Evolutionary conservation across 2,797 vertebrate species (phyloP), one percentile per base, ranked within the genome.

Genomic region (Malacoraja senta): DNA sequence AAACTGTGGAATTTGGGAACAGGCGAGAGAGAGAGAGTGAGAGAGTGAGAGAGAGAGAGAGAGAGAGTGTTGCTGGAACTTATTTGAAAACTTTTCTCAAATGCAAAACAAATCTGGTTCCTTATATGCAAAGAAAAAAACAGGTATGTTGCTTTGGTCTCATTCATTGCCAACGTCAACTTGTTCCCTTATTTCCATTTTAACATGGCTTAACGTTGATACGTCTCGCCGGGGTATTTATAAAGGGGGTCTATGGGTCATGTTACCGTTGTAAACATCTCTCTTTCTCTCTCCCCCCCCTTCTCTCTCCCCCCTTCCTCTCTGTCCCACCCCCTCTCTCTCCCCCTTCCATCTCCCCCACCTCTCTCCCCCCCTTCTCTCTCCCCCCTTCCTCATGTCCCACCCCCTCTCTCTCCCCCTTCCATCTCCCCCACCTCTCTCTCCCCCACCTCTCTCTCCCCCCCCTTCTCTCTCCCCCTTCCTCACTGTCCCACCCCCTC

Each of bases 291-390:
- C 32, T 38, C 15, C 44, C 44, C 44, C 4, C 0, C 44, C 44
- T 0, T 53, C 44, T 6, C 44, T 53, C 44, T 53, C 44, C 44
- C 44, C 44, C 44, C 44, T 0, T 44, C 44, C 44, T 4, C 3
- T 4, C 0, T 4, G 1, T 3, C 44, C 4, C 3, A 0, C 4
- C 4, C 44, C 6, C 44, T 0, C 4, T 0, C 4, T 53, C 44
- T 3, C 3, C 44, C 3, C 2, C 0, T 2, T 3, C 44, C 4
- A 3, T 53, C 44, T 6, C 4, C 44, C 4, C 44, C 6, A 4
- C 44, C 44, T 3, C 44, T 6, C 4, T 53, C 3, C 4, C 3
- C 44, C 3, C 2, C 44, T 3, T 3, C 44, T 1, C 38, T 1
- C 38, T 38, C n/a, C n/a, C n/a, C n/a, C n/a, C n/a, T n/a, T n/a